phyloP scores from a whole-genome alignment of 2,113 vertebrate genomes.

The Nannospalax galili region DNA sequence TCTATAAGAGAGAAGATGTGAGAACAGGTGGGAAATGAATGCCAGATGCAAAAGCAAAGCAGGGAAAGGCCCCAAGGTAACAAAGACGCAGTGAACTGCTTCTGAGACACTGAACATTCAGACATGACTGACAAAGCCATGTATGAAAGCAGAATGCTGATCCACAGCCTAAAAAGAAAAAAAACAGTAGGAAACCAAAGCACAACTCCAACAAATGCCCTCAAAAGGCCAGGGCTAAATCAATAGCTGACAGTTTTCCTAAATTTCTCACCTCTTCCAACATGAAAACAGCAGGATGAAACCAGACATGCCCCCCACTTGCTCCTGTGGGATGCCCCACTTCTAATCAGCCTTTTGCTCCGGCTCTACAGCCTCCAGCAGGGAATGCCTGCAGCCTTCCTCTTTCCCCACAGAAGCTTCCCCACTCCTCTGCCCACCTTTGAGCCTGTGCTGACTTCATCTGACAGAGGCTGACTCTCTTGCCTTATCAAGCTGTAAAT shows the following conservation, averaged over 20 bases:
- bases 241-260: not conserved
- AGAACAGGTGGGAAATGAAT: not conserved
- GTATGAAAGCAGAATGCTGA: not conserved
- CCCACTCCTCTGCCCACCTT: not conserved
- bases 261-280: not conserved
- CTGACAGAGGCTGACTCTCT: not conserved
- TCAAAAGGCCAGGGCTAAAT: not conserved
- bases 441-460: not conserved
- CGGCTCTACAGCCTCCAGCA: not conserved
- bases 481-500: not conserved
- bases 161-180: not conserved
- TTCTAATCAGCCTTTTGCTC: not conserved
- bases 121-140: not conserved
- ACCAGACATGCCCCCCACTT: not conserved
- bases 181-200: not conserved
- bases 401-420: not conserved
- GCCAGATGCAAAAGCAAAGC: not conserved
- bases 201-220: not conserved
- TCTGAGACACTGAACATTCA: not conserved
- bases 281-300: not conserved
- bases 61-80: not conserved
- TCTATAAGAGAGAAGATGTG: not conserved
- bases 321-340: accelerated
- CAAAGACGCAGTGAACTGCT: not conserved
- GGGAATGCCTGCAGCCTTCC: not conserved